Evolutionary conservation across 2,113 vertebrate species (phyloP), one percentile per base, ranked within the genome.

Genomic region (Abramis brama): DNA sequence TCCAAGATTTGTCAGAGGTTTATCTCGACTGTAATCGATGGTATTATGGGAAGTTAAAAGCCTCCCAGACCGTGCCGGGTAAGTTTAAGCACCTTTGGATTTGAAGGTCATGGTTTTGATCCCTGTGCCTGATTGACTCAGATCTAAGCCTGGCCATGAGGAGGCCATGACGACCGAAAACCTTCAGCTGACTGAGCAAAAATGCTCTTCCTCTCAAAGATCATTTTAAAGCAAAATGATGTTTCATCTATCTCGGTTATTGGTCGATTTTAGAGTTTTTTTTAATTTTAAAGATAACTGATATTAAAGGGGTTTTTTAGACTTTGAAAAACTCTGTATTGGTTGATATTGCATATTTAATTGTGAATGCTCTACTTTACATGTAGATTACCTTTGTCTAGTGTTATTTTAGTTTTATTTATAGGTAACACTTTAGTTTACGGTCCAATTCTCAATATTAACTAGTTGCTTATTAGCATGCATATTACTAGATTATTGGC

Each of bases 21-120:
- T 73, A 21, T 74, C 82, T 52, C 19, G 27, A n/a, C 21, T 73
- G 30, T 10, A 39, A 52, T 73, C 52, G 59, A 57, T 43, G 23
- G 33, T 68, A 57, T 45, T 45, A 33, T 52, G 33, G 25, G 59
- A 80, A 6, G 30, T 75, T 86, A 79, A 82, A 81, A 83, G 79
- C 68, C 83, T 70, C 19, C 30, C 23, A 66, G 30, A 60, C 27
- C 52, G 57, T 55, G 45, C 25, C 30, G 75, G 82, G 55, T 60
- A 70, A 30, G 73, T 73, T 85, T 87, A 85, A 88, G 71, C 74
- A 84, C 83, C 43, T 87, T 82, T 74, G 68, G 87, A 84, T 79
- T 87, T 74, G 36, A 88, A 81, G 86, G 86, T 89, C 79, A 64
- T 52, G n/a, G 52, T 89, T 88, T 86, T 89, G 79, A 84, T 89